Base-by-base conservation (phyloP, 2,113 vertebrate genomes). In the Sturnira hondurensis region DNA sequence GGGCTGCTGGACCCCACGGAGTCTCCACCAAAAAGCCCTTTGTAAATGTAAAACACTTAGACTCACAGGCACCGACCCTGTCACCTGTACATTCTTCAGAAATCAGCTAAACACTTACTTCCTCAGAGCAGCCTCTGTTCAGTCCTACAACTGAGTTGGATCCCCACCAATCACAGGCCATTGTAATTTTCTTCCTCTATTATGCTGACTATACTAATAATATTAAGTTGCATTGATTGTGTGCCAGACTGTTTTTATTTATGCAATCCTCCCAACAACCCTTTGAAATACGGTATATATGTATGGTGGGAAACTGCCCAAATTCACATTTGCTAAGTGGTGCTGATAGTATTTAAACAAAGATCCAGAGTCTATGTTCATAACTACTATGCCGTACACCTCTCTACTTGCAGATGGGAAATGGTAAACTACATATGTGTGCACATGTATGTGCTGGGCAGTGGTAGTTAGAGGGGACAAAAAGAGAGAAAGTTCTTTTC, bases 321-420 rank as follows among this genome's bases (percentile, higher is more conserved):
- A 82, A 77, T 54, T 56, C 33, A 52, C 17, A n/a, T 2, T 14
- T 17, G 3, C 4, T 41, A n/a, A 71, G 13, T 38, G 2, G 3
- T 26, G 4, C 12, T 45, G 31, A 31, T 36, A 58, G 16, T 33
- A 81, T 78, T 67, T 56, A 19, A 81, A 28, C 9, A 10, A 22
- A 43, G 9, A n/a, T n/a, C 15, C 19, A 16, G 38, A 85, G 67
- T 26, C 63, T 22, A 16, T 52, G 12, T 33, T 91, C 12, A 74
- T 20, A 20, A 10, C 4, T 3, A 47, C 77, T 74, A 1, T 2
- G 1, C 2, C 22, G 3, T 4, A 38, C 0, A 20, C 4, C 31
- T 45, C 24, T 70, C 31, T 26, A 17, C 54, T 83, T 80, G n/a
- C 24, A 26, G 3, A 1, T 19, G 19, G 45, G 41, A 36, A 41